Conservation (phyloP, 1,140 invertebrate species). For the Drosophila willistoni region DNA sequence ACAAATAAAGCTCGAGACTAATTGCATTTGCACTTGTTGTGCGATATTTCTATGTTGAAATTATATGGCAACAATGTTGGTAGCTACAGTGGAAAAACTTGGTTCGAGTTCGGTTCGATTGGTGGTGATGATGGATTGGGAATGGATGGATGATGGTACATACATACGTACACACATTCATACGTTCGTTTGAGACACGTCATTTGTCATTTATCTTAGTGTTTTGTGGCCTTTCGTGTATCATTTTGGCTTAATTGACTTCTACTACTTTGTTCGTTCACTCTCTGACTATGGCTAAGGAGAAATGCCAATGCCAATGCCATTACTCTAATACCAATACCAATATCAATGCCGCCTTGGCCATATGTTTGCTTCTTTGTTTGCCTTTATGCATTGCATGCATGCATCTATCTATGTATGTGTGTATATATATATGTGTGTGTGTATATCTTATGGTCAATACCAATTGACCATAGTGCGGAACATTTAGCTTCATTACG, state of each 20-base stretch:
- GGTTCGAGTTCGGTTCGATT: background rate
- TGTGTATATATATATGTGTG: background rate
- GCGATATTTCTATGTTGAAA: conserved; percentile 79
- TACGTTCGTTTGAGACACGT: conserved; percentile 66
- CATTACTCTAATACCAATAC: no score
- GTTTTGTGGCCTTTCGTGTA: conserved; percentile 58
- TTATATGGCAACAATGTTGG: conserved; percentile 57
- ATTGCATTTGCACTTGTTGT: conserved; percentile 81
- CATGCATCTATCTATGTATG: background rate
- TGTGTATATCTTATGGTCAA: conserved; percentile 63
- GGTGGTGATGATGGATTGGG: conserved; percentile 35
- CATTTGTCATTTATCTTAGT: conserved; percentile 79
- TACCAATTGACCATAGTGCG: conserved; percentile 76
- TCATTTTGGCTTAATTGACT: conserved; percentile 76
- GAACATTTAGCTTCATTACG: conserved; percentile 81
- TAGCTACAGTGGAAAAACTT: conserved; percentile 6
- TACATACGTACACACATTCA: no score
- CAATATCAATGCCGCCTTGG: conserved; percentile 12
- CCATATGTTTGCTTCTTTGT: conserved; percentile 26
- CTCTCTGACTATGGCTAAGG: conserved; percentile 3
- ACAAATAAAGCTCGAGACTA: conserved; percentile 77
- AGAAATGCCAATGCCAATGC: conserved; percentile 18
- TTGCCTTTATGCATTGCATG: background rate
- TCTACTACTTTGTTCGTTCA: conserved; percentile 41
- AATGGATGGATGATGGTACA: conserved; percentile 37